Evolutionary conservation across 2,797 vertebrate genomes (phyloP).

Genomic region (Mareca strepera): DNA sequence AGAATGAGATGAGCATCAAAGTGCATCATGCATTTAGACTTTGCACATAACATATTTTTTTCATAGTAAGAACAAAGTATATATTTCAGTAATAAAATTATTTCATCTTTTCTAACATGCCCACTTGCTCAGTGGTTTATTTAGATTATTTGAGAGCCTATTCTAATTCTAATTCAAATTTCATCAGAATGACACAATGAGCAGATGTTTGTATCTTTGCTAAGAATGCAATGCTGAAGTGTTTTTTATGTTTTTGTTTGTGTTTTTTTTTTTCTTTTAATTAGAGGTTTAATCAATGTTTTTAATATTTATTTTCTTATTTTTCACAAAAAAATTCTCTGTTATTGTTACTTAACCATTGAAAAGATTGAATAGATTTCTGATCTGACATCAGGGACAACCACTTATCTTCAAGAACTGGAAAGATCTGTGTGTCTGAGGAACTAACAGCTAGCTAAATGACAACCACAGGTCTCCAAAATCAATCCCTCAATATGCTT

Average conservation of each 20-base stretch:
- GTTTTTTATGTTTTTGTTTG: too few species aligned
- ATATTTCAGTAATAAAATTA: background rate
- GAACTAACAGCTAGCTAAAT: background rate
- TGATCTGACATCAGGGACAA: background rate
- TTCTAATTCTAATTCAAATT: background rate
- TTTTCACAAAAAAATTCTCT: background rate
- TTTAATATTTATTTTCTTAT: background rate
- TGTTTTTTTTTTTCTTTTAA: background rate
- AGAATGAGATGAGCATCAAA: background rate
- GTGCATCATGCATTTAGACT: background rate
- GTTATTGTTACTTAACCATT: background rate
- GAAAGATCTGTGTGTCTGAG: conserved; percentile 2
- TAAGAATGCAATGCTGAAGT: background rate
- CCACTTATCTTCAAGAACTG: background rate
- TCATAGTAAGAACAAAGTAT: background rate
- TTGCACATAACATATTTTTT: background rate
- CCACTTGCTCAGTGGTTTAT: background rate
- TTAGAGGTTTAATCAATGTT: background rate
- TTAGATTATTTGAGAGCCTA: background rate
- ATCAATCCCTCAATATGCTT: background rate
- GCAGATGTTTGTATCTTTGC: background rate
- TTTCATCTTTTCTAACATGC: background rate
- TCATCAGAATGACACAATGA: background rate
- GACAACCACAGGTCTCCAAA: background rate
- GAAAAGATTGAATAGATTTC: background rate